Conservation (phyloP, 1,140 invertebrate genomes). For the Musca domestica region DNA sequence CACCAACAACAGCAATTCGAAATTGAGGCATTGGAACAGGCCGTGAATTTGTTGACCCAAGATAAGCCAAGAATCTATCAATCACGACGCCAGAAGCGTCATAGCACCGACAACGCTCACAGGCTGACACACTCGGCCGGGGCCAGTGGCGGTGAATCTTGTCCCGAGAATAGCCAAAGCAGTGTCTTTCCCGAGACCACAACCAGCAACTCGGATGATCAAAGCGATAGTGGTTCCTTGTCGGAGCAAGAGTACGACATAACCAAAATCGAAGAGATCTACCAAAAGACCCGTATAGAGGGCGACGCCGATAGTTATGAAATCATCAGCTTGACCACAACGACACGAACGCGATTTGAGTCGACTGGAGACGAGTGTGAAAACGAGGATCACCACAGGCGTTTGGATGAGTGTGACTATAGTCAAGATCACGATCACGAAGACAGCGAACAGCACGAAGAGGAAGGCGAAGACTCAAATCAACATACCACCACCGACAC, state of each 20-base stretch:
- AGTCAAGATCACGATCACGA: not conserved
- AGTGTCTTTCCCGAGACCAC: conserved; percentile 50
- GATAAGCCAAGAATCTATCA: conserved; percentile 49
- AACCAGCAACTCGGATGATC: conserved; percentile 45
- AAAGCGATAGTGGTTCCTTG: conserved; percentile 43
- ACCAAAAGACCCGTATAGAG: conserved; percentile 33
- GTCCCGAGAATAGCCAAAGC: conserved; percentile 49
- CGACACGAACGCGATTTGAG: conserved; percentile 42
- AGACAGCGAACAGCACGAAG: not conserved
- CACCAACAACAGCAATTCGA: conserved; percentile 31
- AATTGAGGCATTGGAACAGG: conserved; percentile 42
- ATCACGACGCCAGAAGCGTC: conserved; percentile 35
- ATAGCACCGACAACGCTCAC: not conserved
- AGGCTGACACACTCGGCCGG: not conserved
- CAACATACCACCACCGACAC: conserved; percentile 19
- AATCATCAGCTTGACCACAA: conserved; percentile 43
- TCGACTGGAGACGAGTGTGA: conserved; percentile 37
- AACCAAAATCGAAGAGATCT: conserved; percentile 45
- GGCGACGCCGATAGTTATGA: conserved; percentile 35
- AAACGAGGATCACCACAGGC: not conserved
- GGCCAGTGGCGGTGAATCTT: conserved; percentile 35
- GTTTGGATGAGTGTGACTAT: not conserved
- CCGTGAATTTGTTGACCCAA: conserved; percentile 33
- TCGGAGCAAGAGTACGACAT: conserved; percentile 51
- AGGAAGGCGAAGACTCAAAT: not conserved